These are phyloP conservation scores for Prosapia bicincta DNA, from an alignment of 2,888 invertebrate genomes.

Conservation along the genomic window DNA sequence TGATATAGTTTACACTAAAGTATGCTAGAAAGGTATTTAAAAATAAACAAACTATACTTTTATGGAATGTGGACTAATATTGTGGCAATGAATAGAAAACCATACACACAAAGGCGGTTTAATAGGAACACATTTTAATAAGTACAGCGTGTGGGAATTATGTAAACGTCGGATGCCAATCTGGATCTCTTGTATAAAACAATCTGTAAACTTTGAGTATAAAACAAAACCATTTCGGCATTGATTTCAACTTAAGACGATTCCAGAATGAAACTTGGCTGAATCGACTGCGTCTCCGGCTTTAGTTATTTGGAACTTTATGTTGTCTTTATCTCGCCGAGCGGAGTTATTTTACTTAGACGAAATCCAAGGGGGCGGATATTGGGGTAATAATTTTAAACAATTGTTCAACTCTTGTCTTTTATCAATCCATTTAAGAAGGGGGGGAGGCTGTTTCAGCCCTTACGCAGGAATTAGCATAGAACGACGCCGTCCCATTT, in stretches of 20 bases:
- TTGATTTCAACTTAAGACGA: neutral
- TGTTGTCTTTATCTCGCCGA: neutral
- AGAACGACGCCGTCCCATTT: neutral
- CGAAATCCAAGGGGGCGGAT: neutral
- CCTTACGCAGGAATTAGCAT: neutral
- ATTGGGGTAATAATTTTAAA: neutral
- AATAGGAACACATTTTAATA: too few relatives aligned
- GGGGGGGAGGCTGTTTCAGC: neutral
- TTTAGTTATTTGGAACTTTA: neutral
- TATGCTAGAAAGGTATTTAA: too few relatives aligned
- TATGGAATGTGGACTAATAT: too few relatives aligned
- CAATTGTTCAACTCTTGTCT: neutral
- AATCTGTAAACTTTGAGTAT: neutral
- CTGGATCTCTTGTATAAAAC: neutral
- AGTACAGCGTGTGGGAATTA: too few relatives aligned
- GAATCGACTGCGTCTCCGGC: neutral
- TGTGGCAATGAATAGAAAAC: too few relatives aligned
- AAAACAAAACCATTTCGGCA: neutral
- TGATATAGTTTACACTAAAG: too few relatives aligned
- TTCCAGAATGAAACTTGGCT: neutral
- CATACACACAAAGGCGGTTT: too few relatives aligned
- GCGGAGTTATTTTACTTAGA: neutral
- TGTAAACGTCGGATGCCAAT: too few relatives aligned
- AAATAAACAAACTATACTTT: too few relatives aligned
- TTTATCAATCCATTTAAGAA: constrained; percentile 2